A percentile compares a stretch with the other conserved stretches of the same genome.
phyloP scores from a whole-genome alignment of 1,140 invertebrate genomes.

The Pogonus chalceus region DNA sequence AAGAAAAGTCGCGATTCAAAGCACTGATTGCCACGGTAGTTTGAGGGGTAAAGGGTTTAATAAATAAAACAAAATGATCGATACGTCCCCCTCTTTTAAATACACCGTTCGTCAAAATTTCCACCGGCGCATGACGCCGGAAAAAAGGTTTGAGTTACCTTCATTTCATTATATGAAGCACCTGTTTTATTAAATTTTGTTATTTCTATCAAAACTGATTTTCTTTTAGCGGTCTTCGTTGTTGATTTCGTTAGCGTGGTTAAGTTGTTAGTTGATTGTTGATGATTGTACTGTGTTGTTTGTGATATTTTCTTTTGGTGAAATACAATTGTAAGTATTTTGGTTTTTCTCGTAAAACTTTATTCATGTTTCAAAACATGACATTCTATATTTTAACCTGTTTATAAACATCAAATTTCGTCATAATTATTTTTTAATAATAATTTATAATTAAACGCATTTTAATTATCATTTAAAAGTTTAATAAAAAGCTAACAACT shows the following conservation, averaged over 20 bases:
- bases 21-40: background rate
- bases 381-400: background rate
- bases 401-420: background rate
- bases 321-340: background rate
- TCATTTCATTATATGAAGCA: background rate
- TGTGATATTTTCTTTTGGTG: background rate
- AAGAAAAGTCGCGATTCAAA: background rate
- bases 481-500: too few species aligned
- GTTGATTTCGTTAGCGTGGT: background rate
- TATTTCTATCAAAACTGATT: background rate
- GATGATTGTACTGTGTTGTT: background rate
- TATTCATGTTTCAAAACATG: background rate
- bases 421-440: background rate
- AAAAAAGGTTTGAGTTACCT: background rate
- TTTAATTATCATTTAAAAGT: background rate
- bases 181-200: background rate
- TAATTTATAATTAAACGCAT: background rate
- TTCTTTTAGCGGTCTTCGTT: constrained; percentile 6
- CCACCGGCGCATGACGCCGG: background rate
- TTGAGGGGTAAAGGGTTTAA: background rate
- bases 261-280: background rate
- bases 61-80: constrained; percentile 6
- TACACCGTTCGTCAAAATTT: background rate
- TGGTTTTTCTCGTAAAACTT: background rate
- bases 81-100: background rate